Percentiles rank a stretch among this genome's conserved stretches.
These are phyloP conservation scores for Cephus spinipes DNA, from an alignment of 2,888 invertebrate genomes.

Conservation along the genomic window DNA sequence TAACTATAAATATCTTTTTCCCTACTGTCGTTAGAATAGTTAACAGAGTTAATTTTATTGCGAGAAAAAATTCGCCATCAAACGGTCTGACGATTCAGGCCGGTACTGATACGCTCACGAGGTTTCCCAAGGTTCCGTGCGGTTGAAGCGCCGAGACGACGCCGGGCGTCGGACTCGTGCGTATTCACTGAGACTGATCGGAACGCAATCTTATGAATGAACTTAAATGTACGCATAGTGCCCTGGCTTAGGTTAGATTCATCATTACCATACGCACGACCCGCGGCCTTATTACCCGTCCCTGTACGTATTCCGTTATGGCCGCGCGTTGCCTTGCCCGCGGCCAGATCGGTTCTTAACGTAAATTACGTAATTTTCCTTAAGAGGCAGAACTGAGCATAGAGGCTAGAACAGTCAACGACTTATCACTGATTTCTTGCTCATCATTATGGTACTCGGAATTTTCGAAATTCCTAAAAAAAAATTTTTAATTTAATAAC, in stretches of 20 bases:
- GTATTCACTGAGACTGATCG: not conserved
- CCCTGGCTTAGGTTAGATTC: slow-evolving; percentile 3
- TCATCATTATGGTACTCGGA: not conserved
- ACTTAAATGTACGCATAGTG: slow-evolving; percentile 19
- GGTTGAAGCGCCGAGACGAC: not conserved
- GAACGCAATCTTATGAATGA: slow-evolving; percentile 27
- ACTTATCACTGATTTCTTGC: not conserved
- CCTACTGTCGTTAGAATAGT: not conserved
- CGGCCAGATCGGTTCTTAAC: slow-evolving; percentile 39
- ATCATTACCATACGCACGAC: slow-evolving; percentile 50
- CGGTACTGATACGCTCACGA: not conserved
- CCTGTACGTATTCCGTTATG: slow-evolving; percentile 45
- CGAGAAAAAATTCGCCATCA: not conserved
- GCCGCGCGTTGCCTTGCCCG: slow-evolving; percentile 52
- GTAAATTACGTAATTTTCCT: slow-evolving; percentile 49
- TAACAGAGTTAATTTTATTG: not conserved
- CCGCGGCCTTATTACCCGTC: slow-evolving; percentile 49
- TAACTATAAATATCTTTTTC: not conserved
- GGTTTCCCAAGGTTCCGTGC: not conserved
- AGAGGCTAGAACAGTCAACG: not conserved
- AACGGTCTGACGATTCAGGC: not conserved
- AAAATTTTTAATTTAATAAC: not conserved
- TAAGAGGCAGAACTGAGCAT: slow-evolving; percentile 15
- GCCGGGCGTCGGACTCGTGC: not conserved
- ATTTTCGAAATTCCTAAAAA: not conserved